phyloP scores from a whole-genome alignment of 2,888 invertebrate species.

The Coelopa pilipes region DNA sequence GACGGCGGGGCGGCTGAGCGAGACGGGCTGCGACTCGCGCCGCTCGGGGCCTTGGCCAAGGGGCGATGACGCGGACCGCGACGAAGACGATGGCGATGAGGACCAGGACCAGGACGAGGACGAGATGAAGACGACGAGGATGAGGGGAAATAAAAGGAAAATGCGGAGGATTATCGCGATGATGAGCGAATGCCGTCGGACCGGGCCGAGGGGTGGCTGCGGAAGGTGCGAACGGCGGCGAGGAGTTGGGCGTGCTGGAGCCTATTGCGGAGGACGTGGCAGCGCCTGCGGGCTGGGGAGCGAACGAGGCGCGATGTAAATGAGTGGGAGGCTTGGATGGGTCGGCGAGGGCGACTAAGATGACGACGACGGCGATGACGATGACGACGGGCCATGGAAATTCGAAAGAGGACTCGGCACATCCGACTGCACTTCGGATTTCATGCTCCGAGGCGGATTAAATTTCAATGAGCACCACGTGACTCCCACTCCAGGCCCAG shows the following conservation, averaged over 20 bases:
- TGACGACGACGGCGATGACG: not conserved
- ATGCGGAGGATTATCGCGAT: constrained; percentile 1
- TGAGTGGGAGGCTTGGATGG: not conserved
- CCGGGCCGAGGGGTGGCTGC: not conserved
- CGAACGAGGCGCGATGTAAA: not conserved
- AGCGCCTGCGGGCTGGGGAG: not conserved
- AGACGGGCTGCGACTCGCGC: not conserved
- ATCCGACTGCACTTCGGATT: constrained; percentile 5
- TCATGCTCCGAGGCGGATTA: constrained; percentile 16
- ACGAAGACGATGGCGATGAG: not conserved
- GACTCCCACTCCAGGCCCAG: too few relatives aligned
- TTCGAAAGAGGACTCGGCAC: too few relatives aligned
- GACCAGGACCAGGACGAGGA: not conserved
- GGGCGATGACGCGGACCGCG: not conserved
- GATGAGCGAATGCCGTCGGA: not conserved
- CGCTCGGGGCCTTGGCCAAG: too few relatives aligned
- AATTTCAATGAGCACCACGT: not conserved
- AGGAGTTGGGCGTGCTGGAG: too few relatives aligned
- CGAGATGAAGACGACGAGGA: not conserved
- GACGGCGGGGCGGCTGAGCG: not conserved
- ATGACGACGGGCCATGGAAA: too few relatives aligned
- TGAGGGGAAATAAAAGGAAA: not conserved
- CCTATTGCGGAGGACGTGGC: too few relatives aligned
- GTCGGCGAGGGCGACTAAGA: not conserved
- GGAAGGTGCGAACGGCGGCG: too few relatives aligned